A percentile compares a stretch with the other conserved stretches of the same genome.
Evolutionary conservation across 64 coral and sea anemone genomes (phyloP).

Genomic region (Dendronephthya gigantea): DNA sequence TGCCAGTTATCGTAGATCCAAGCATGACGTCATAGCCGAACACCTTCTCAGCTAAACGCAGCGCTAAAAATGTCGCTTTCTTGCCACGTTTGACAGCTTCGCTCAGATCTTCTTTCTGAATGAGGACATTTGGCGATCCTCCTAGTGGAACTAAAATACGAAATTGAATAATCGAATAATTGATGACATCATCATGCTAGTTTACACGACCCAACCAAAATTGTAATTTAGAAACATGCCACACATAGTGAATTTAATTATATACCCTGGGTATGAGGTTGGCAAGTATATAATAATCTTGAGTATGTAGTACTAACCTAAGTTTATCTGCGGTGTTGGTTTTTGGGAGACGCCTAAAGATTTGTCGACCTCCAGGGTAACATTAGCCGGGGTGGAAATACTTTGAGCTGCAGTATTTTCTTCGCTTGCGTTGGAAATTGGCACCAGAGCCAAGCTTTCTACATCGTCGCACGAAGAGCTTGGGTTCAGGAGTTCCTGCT

Average conservation of each 20-base stretch:
- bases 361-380: not conserved
- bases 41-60: slow-evolving; percentile 3
- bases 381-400: not conserved
- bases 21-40: not conserved
- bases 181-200: too few species aligned
- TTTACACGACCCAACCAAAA: too few species aligned
- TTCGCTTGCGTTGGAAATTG: not conserved
- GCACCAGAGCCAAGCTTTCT: not conserved
- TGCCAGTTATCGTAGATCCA: not conserved
- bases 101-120: not conserved
- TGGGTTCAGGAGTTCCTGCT: not conserved
- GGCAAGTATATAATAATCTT: too few species aligned
- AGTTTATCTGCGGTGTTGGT: not conserved
- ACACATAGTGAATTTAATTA: too few species aligned
- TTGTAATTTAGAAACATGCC: too few species aligned
- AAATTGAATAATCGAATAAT: too few species aligned
- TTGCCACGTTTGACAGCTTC: slow-evolving; percentile 6
- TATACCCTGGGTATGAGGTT: too few species aligned
- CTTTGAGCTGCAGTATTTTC: not conserved
- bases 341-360: not conserved
- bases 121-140: not conserved
- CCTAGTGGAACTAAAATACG: not conserved
- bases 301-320: not conserved
- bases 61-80: slow-evolving; percentile 1
- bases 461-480: not conserved